These are phyloP conservation scores for Thaleichthys pacificus DNA, from an alignment of 2,797 vertebrate species.

Conservation along the genomic window DNA sequence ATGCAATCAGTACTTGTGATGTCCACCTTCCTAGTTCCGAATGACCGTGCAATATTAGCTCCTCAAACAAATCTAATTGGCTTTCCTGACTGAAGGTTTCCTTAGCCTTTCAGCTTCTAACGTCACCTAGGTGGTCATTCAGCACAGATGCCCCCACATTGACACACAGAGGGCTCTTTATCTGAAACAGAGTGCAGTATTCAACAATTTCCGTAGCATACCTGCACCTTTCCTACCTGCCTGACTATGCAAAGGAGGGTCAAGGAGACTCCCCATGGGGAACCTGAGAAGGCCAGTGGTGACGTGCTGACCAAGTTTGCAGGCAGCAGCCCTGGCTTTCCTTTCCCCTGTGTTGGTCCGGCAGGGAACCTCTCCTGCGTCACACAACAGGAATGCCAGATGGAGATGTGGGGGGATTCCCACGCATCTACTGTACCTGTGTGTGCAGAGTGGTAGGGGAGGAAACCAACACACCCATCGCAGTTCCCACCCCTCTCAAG, in stretches of 20 bases:
- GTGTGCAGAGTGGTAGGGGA: background rate
- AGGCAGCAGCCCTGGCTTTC: conserved; percentile 24
- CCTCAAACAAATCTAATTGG: conserved; percentile 63
- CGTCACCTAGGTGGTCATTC: background rate
- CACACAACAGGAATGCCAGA: conserved; percentile 35
- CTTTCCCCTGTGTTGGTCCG: conserved; percentile 10
- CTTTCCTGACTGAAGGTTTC: conserved; percentile 22
- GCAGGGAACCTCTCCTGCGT: conserved; percentile 55
- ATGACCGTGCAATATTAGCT: conserved; percentile 29
- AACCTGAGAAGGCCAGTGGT: conserved; percentile 56
- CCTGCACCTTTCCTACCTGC: conserved; percentile 15
- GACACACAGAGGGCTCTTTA: conserved; percentile 21
- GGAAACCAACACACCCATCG: too few species aligned
- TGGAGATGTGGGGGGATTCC: conserved; percentile 54
- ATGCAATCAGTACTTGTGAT: conserved; percentile 47
- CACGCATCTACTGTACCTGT: conserved; percentile 17
- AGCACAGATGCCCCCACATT: background rate
- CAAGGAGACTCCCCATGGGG: conserved; percentile 28
- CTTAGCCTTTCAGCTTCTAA: background rate
- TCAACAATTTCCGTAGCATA: conserved; percentile 38
- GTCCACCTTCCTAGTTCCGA: conserved; percentile 30
- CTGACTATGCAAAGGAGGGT: conserved; percentile 7
- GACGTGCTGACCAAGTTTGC: conserved; percentile 41
- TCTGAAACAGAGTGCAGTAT: conserved; percentile 42
- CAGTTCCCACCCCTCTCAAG: too few species aligned